A percentile compares a stretch with the other conserved stretches of the same genome.
These are phyloP conservation scores for Leucoptera coffeella DNA, from an alignment of 2,888 invertebrate species.

Conservation along the genomic window DNA sequence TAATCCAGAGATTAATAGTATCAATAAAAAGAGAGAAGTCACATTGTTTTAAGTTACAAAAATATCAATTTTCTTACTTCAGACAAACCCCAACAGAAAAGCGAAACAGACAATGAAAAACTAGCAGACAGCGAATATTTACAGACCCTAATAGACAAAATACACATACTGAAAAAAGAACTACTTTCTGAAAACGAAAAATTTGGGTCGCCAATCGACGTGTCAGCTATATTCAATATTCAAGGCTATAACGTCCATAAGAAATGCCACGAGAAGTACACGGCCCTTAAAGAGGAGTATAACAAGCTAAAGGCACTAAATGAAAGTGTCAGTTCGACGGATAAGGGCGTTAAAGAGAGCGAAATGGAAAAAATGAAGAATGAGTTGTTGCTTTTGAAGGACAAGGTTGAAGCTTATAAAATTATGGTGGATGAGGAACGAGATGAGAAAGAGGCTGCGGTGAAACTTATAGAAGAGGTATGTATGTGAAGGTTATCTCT, in stretches of 20 bases:
- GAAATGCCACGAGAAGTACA: conserved; percentile 61
- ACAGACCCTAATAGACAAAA: conserved; percentile 56
- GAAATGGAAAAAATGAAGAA: conserved; percentile 44
- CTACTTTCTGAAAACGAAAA: conserved; percentile 56
- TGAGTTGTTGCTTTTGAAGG: conserved; percentile 60
- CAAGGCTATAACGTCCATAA: conserved; percentile 36
- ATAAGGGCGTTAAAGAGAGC: conserved; percentile 14
- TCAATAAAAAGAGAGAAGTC: too few species aligned
- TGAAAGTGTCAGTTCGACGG: conserved; percentile 14
- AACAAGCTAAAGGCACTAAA: conserved; percentile 56
- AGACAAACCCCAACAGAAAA: conserved; percentile 17
- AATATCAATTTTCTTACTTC: too few species aligned
- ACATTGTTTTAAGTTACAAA: too few species aligned
- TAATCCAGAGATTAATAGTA: too few species aligned
- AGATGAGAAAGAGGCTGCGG: conserved; percentile 52
- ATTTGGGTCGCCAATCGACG: conserved; percentile 54
- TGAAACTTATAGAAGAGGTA: conserved; percentile 54
- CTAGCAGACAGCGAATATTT: conserved; percentile 43
- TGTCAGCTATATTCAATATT: conserved; percentile 44
- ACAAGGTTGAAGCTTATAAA: conserved; percentile 58
- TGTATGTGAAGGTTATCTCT: neutral
- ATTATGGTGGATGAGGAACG: conserved; percentile 59
- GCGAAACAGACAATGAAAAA: conserved; percentile 41
- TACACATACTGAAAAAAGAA: conserved; percentile 57
- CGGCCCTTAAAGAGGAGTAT: conserved; percentile 57